These are phyloP conservation scores for Galerucella pusilla DNA, from an alignment of 2,888 invertebrate species.

Conservation along the genomic window DNA sequence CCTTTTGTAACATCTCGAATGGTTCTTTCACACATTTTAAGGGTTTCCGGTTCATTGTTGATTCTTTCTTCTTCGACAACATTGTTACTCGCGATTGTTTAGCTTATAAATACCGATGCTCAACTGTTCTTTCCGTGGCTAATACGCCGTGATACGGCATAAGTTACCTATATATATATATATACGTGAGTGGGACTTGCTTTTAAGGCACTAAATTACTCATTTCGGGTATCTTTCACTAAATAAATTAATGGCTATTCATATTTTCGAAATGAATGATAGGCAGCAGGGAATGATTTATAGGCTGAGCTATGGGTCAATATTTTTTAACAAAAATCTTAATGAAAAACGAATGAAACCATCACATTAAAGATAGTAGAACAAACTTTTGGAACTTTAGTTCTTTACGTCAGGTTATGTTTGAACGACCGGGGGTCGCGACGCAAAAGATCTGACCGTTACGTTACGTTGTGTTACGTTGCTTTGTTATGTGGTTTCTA, in stretches of 20 bases:
- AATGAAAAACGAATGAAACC: no score
- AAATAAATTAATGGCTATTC: constrained; percentile 29
- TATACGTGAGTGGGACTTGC: constrained; percentile 29
- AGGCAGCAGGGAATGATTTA: neutral
- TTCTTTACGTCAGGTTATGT: no score
- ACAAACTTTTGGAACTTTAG: no score
- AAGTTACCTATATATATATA: constrained; percentile 29
- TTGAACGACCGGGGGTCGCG: no score
- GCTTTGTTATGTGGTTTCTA: no score
- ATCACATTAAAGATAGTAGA: no score
- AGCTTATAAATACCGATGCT: constrained; percentile 62
- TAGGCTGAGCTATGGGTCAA: no score
- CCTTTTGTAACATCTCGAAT: constrained; percentile 62
- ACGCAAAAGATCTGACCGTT: no score
- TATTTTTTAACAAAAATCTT: no score
- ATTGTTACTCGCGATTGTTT: constrained; percentile 63
- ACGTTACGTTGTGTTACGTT: no score
- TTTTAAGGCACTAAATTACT: constrained; percentile 41
- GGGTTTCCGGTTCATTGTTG: constrained; percentile 65
- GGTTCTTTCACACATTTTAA: constrained; percentile 65
- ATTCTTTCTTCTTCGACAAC: constrained; percentile 61
- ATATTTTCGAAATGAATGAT: constrained; percentile 11
- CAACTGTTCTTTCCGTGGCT: constrained; percentile 54
- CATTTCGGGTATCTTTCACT: constrained; percentile 38
- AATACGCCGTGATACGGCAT: constrained; percentile 59